Base-by-base conservation (phyloP, 2,113 vertebrate species). In the Ciconia stormi region DNA sequence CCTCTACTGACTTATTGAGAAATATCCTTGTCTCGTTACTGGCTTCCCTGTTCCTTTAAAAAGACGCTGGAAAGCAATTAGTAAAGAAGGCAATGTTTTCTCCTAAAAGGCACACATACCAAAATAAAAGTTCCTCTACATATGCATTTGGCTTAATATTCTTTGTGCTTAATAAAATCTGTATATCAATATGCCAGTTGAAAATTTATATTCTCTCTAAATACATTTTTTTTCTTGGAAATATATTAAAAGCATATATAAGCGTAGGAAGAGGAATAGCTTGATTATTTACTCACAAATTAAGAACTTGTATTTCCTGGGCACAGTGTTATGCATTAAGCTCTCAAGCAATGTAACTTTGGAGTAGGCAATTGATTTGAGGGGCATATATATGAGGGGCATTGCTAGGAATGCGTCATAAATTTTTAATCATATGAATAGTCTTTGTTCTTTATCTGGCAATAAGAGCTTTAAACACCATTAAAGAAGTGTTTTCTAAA, bases 351-450 rank as follows among this genome's bases (percentile, higher is more conserved):
- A 26, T 82, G 72, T 87, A 96, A 67, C 88, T 97, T 88, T 93
- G 72, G 90, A 96, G 94, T 79, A 90, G 86, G 87, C 89, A 95
- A 95, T 98, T 97, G 92, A 93, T 97, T 95, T 91, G 81, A 84
- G 53, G 27, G 73, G 11, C 36, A 34, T 96, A 42, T 95, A 32
- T 95, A 97, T 44, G 29, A 83, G 61, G 69, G 44, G 42, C 50
- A 90, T 81, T 96, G 83, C 65, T 85, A 95, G 84, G 93, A 96
- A 92, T 56, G 70, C 78, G 55, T 93, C 50, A 92, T 96, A 95
- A 97, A 96, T 94, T 56, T 95, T 97, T 95, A 95, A 95, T 95
- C 6, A 2, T 62, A 90, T 71, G n/a, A 87, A 82, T 59, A 94
- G 73, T 93, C 89, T 97, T 93, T 74, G 92, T 96, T 97, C 88